These are phyloP conservation scores for Prolemur simus DNA, from an alignment of 2,113 vertebrate species.

Conservation along the genomic window DNA sequence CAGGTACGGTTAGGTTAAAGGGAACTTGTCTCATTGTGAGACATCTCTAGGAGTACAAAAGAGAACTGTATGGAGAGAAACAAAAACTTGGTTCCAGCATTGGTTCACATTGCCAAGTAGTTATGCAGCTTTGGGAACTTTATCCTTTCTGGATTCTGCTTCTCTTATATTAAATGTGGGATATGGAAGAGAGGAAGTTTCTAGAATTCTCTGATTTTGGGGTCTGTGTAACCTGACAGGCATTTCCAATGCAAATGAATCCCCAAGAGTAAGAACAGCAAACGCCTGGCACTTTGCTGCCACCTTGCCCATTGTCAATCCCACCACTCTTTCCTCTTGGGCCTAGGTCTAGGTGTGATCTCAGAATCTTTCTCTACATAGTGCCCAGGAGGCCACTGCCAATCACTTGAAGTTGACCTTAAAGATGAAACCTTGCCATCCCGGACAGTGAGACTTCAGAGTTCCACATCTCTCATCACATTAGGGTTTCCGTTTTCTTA, in stretches of 20 bases:
- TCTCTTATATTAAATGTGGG: neutral
- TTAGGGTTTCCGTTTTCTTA: neutral
- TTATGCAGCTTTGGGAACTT: neutral
- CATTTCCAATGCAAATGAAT: neutral
- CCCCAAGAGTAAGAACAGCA: neutral
- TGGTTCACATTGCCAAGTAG: neutral
- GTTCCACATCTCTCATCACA: neutral
- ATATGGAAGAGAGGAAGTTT: neutral
- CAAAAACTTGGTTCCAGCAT: neutral
- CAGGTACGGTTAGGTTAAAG: neutral
- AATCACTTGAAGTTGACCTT: neutral
- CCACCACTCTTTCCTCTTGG: neutral
- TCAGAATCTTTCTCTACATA: neutral
- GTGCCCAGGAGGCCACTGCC: neutral
- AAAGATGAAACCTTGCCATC: neutral
- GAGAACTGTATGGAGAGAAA: neutral
- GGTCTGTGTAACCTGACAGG: neutral
- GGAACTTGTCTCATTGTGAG: neutral
- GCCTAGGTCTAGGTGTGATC: neutral
- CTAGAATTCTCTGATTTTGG: neutral
- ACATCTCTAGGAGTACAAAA: neutral
- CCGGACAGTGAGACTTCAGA: neutral
- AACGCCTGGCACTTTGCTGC: neutral
- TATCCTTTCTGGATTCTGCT: neutral
- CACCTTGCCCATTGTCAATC: accelerated